These are phyloP conservation scores for Narcine bancroftii DNA, from an alignment of 2,113 vertebrate genomes.

Conservation along the genomic window DNA sequence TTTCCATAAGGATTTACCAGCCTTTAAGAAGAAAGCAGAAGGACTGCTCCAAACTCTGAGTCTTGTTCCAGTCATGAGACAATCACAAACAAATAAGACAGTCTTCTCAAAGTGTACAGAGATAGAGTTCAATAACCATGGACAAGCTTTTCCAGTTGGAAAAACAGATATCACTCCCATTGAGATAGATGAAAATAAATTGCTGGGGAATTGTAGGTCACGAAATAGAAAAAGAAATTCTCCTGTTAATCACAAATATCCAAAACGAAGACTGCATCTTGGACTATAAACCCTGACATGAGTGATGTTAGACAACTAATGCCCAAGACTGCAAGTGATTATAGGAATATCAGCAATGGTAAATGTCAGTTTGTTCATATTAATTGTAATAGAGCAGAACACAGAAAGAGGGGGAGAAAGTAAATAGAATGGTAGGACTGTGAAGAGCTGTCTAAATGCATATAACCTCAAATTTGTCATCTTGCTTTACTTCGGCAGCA, in stretches of 20 bases:
- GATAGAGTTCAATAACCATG: conserved; percentile 38
- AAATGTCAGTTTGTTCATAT: background rate
- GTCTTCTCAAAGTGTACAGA: conserved; percentile 45
- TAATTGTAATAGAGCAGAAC: background rate
- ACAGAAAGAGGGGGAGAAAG: background rate
- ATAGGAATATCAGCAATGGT: background rate
- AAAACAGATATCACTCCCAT: conserved; percentile 46
- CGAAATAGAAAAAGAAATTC: background rate
- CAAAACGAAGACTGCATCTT: conserved; percentile 22
- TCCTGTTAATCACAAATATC: background rate
- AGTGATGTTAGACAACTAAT: background rate
- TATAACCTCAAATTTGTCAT: background rate
- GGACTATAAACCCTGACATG: background rate
- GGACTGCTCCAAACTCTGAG: conserved; percentile 66
- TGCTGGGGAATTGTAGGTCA: too few species aligned
- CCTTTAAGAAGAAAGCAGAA: conserved; percentile 66
- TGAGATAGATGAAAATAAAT: conserved; percentile 38
- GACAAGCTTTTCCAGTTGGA: conserved; percentile 43
- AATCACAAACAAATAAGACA: conserved; percentile 61
- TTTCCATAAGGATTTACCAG: conserved; percentile 61
- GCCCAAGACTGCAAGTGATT: background rate
- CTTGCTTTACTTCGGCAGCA: background rate
- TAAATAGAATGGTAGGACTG: background rate
- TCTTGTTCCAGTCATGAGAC: conserved; percentile 56
- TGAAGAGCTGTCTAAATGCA: background rate